These are phyloP conservation scores for Cheilinus undulatus DNA, from an alignment of 2,113 vertebrate genomes.

Conservation along the genomic window DNA sequence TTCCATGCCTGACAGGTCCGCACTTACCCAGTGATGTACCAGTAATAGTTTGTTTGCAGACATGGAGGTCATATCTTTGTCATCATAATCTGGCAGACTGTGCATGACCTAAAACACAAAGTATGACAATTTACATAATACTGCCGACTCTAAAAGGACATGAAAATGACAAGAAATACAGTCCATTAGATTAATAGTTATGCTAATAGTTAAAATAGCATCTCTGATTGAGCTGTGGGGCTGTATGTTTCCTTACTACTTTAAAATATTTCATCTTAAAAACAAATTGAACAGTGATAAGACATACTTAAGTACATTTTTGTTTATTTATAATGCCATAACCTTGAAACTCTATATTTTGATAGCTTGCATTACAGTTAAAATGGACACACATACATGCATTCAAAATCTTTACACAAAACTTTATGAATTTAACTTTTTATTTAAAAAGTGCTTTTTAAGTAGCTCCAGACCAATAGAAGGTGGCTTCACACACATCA, in stretches of 20 bases:
- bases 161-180: constrained; percentile 4
- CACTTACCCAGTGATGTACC: not conserved
- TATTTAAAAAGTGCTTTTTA: too few species aligned
- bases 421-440: too few species aligned
- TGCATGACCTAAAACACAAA: not conserved
- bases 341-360: too few species aligned
- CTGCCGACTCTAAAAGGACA: constrained; percentile 30
- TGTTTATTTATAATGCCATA: constrained; percentile 13
- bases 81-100: constrained; percentile 19
- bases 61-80: constrained; percentile 22
- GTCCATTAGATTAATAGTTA: constrained; percentile 6
- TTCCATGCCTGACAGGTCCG: constrained; percentile 33
- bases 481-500: too few species aligned
- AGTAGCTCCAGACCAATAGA: too few species aligned
- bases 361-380: too few species aligned
- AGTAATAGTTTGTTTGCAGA: constrained; percentile 13
- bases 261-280: not conserved
- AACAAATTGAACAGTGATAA: constrained; percentile 1
- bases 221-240: not conserved
- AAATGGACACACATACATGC: too few species aligned
- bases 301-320: not conserved
- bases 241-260: not conserved
- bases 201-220: not conserved
- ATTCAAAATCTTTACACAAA: too few species aligned
- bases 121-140: constrained; percentile 24